These are phyloP conservation scores for Carterocephalus palaemon DNA, from an alignment of 2,888 invertebrate species.

Conservation along the genomic window DNA sequence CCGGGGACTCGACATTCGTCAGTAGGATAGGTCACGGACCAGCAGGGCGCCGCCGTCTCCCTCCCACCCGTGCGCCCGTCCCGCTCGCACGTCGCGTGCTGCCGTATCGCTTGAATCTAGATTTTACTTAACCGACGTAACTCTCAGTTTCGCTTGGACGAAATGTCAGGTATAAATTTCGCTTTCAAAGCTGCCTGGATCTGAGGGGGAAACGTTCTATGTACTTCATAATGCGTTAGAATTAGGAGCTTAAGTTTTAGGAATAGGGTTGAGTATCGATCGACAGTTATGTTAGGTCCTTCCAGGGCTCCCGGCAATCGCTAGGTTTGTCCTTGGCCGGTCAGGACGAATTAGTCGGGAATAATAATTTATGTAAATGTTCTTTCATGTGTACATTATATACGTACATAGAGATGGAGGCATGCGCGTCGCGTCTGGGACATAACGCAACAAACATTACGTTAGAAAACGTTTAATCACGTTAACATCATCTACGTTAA, in stretches of 20 bases:
- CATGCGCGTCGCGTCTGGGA: conserved; percentile 30
- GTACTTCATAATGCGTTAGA: conserved; percentile 18
- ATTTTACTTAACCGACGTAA: conserved; percentile 36
- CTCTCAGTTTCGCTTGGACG: conserved; percentile 27
- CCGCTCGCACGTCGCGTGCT: conserved; percentile 30
- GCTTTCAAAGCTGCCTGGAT: conserved; percentile 64
- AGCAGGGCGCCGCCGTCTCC: conserved; percentile 49
- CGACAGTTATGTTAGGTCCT: conserved; percentile 43
- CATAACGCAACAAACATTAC: no score
- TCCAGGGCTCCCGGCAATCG: conserved; percentile 54
- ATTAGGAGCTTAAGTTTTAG: conserved; percentile 29
- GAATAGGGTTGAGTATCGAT: conserved; percentile 33
- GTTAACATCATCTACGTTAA: no score
- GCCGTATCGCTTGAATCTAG: conserved; percentile 34
- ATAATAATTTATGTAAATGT: conserved; percentile 77
- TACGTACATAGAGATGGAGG: conserved; percentile 21
- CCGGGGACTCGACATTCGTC: conserved; percentile 76
- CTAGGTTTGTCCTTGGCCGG: conserved; percentile 68
- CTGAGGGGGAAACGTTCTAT: conserved; percentile 44
- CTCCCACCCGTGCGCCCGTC: conserved; percentile 42
- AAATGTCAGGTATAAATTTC: conserved; percentile 70
- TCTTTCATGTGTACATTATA: conserved; percentile 36
- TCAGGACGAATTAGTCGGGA: conserved; percentile 76
- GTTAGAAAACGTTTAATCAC: no score
- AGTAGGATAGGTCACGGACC: conserved; percentile 79